phyloP scores from a whole-genome alignment of 1,140 invertebrate species.

The Drosophila pachea region DNA sequence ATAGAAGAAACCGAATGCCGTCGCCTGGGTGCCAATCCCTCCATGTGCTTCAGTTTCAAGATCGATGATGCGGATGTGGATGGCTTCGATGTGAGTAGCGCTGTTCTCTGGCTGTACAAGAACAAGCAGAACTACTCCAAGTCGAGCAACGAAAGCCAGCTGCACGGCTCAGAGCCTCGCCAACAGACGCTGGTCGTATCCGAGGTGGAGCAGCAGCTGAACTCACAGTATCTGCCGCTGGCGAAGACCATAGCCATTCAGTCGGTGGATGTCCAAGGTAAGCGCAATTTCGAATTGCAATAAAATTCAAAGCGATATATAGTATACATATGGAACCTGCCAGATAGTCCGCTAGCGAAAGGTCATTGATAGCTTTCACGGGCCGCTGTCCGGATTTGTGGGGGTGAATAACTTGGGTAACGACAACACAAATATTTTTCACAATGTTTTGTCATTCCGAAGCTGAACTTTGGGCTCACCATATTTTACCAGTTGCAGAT shows the following conservation, averaged over 20 bases:
- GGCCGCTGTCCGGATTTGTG: constrained; percentile 9
- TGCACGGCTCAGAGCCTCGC: constrained; percentile 9
- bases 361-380: constrained; percentile 50
- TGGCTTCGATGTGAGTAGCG: constrained; percentile 85
- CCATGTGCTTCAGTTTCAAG: constrained; percentile 85
- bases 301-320: background rate
- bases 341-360: constrained; percentile 48
- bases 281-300: background rate
- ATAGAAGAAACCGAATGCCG: constrained; percentile 66
- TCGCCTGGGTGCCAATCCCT: constrained; percentile 80
- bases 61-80: constrained; percentile 85
- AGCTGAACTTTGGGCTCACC: constrained; percentile 54
- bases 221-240: constrained; percentile 85
- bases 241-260: constrained; percentile 86
- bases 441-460: constrained; percentile 13
- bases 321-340: constrained; percentile 32
- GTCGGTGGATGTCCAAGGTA: constrained; percentile 84
- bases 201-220: constrained; percentile 88
- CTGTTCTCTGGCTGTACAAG: constrained; percentile 89
- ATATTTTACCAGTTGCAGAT: constrained; percentile 29
- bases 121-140: constrained; percentile 80
- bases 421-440: constrained; percentile 36
- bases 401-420: constrained; percentile 62
- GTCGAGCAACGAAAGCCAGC: constrained; percentile 78
- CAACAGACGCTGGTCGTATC: constrained; percentile 87